Evolutionary conservation across 1,140 invertebrate genomes (phyloP), one percentile per base, ranked within the genome.

Genomic region (Drosophila nasuta): DNA sequence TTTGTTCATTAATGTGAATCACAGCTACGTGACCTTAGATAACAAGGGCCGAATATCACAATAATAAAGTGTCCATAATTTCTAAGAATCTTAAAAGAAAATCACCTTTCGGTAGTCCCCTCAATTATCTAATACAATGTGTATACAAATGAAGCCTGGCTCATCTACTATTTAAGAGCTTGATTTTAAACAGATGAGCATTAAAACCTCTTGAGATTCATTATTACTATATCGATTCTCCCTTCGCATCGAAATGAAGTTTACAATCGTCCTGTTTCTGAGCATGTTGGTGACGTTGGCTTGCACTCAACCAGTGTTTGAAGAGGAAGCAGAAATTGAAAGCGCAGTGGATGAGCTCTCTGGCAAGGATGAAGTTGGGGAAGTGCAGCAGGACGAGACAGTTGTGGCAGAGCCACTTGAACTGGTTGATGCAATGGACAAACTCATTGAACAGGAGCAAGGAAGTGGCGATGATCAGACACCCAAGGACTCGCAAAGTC

Each of bases 31-130:
- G 65, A 63, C 38, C 28, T 17, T 2, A 38, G 11, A 64, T 64
- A 71, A 48, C 5, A 43, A n/a, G 13, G 10, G 0, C 5, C 13
- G 11, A n/a, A 56, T 11, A 25, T 28, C 5, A 33, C 13, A 10
- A 30, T 15, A 20, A 1, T 25, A n/a, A 30, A 38, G 15, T 11
- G 38, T 46, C 49, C 17, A 38, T 35, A 30, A 8, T 17, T 68
- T 46, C 11, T 25, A 25, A 25, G 25, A 79, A 54, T 3, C 33
- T 15, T 7, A 60, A 2, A 62, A 35, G 48, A 41, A 63, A 70
- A 46, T 28, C 49, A 54, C 59, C 38, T 48, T 8, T 7, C 17
- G 41, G 45, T 57, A 65, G 13, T 65, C 13, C 60, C 43, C 60
- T 5, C 1, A 48, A 13, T 49, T 54, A 63, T 63, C 17, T 46